Percentiles rank a stretch among this genome's conserved stretches.
These are phyloP conservation scores for Chymomyza procnemis DNA, from an alignment of 2,888 invertebrate genomes.

Conservation along the genomic window DNA sequence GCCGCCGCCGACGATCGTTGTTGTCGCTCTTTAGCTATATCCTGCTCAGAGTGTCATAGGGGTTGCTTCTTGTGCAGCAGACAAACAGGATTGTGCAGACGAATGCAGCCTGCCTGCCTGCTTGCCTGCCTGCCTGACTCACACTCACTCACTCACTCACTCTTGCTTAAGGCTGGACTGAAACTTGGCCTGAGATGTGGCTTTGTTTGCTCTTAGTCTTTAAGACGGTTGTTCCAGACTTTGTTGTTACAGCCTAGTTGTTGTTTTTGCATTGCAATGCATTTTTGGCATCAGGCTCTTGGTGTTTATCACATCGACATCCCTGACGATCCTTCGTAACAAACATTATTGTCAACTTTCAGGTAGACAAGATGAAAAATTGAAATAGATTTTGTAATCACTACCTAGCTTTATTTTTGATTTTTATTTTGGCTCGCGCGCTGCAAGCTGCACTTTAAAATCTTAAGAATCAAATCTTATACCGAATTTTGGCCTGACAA, in stretches of 20 bases:
- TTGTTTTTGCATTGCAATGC: constrained; percentile 57
- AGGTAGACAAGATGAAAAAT: constrained; percentile 44
- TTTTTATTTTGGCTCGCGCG: constrained; percentile 3
- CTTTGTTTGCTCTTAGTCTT: background rate
- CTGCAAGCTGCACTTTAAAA: background rate
- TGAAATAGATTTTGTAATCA: constrained; percentile 28
- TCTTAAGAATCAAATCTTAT: background rate
- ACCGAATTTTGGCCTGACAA: too few relatives aligned
- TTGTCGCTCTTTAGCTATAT: background rate
- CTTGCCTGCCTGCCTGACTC: too few relatives aligned
- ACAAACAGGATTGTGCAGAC: constrained; percentile 45
- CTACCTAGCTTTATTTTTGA: constrained; percentile 44
- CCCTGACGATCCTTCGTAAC: constrained; percentile 57
- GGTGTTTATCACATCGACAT: constrained; percentile 47
- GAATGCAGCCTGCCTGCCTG: too few relatives aligned
- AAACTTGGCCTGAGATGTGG: background rate
- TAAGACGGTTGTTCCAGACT: constrained; percentile 6
- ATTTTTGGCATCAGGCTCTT: constrained; percentile 23
- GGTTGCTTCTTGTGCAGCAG: constrained; percentile 45
- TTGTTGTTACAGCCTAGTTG: constrained; percentile 34
- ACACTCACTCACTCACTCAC: too few relatives aligned
- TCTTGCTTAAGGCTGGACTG: background rate
- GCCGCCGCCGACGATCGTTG: constrained; percentile 47
- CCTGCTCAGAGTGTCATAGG: constrained; percentile 39
- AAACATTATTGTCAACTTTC: constrained; percentile 68